Percentiles rank a stretch among this genome's conserved stretches.
phyloP scores from a whole-genome alignment of 2,797 vertebrate genomes.

The Cirrhinus molitorella region DNA sequence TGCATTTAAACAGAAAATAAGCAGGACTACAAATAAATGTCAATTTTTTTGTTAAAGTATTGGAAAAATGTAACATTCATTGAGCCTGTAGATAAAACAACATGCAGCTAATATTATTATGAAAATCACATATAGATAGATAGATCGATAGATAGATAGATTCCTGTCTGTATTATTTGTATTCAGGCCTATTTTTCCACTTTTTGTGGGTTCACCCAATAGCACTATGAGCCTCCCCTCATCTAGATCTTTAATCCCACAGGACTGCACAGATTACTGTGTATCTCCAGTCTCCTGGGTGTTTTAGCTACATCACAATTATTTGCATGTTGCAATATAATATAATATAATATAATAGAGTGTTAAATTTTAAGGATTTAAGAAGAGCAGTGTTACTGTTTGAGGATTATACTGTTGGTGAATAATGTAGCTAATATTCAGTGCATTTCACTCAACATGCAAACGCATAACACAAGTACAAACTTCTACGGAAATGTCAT shows the following conservation, averaged over 20 bases:
- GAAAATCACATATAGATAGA: background rate
- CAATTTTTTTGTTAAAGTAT: too few species aligned
- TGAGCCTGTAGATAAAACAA: background rate
- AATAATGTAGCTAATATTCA: background rate
- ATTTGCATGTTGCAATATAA: background rate
- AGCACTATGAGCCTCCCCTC: constrained; percentile 2
- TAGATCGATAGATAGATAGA: too few species aligned
- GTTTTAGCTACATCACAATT: constrained; percentile 10
- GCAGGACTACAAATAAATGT: background rate
- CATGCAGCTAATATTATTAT: background rate
- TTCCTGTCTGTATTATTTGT: background rate
- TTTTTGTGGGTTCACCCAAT: constrained; percentile 3
- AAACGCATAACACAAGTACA: background rate
- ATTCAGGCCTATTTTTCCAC: background rate
- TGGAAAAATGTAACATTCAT: background rate
- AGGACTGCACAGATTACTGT: constrained; percentile 52
- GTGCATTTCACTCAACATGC: background rate
- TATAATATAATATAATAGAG: constrained; percentile 2
- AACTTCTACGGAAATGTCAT: background rate
- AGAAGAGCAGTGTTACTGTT: background rate
- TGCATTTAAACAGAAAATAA: background rate
- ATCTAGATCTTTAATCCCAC: constrained; percentile 45
- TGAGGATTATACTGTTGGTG: background rate
- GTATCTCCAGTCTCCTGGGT: constrained; percentile 1
- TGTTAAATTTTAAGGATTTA: background rate